A percentile compares a stretch with the other conserved stretches of the same genome.
phyloP scores from a whole-genome alignment of 2,113 vertebrate genomes.

The Alosa alosa region DNA sequence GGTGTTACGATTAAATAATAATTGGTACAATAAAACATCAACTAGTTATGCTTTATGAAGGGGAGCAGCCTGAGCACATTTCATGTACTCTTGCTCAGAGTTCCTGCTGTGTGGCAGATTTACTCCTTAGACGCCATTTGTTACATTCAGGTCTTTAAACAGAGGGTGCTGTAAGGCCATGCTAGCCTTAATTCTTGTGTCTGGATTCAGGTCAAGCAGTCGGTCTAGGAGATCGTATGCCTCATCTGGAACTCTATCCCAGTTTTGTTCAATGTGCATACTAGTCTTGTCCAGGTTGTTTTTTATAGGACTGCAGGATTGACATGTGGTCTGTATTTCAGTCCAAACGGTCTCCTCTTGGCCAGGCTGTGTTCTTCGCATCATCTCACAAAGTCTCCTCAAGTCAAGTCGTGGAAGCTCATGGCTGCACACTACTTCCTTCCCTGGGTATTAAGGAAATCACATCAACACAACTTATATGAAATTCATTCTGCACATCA shows the following conservation, averaged over 20 bases:
- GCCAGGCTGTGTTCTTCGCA: slow-evolving; percentile 68
- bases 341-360: slow-evolving; percentile 36
- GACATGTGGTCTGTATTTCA: slow-evolving; percentile 25
- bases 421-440: slow-evolving; percentile 87
- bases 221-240: slow-evolving; percentile 91
- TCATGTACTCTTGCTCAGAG: background rate
- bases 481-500: background rate
- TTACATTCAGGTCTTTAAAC: slow-evolving; percentile 72
- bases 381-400: slow-evolving; percentile 84
- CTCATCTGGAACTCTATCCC: slow-evolving; percentile 84
- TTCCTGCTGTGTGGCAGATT: background rate
- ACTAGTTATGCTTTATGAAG: background rate
- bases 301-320: slow-evolving; percentile 26
- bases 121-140: background rate
- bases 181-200: slow-evolving; percentile 86
- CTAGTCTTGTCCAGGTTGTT: background rate
- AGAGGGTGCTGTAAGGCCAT: slow-evolving; percentile 83
- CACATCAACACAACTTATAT: background rate
- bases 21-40: background rate
- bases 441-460: slow-evolving; percentile 70
- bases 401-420: slow-evolving; percentile 87
- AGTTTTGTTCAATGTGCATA: slow-evolving; percentile 64
- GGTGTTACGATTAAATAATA: too few relatives aligned
- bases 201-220: slow-evolving; percentile 91
- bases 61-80: background rate